Evolutionary conservation across 2,888 invertebrate species (phyloP).

Genomic region (Diploptera punctata): DNA sequence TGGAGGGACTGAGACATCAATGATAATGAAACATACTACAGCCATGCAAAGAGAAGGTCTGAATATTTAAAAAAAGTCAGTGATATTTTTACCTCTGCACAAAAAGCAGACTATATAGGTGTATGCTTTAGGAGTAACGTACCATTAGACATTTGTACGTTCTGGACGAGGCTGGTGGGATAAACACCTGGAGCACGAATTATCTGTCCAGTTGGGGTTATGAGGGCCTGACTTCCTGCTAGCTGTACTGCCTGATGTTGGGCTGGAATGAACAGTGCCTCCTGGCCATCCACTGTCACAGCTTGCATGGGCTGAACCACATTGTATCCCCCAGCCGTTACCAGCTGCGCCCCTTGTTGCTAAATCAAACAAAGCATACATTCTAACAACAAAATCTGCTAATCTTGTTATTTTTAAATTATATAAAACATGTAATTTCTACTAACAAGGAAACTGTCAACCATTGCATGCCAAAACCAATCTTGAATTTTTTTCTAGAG

Average conservation of each 20-base stretch:
- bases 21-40: too few species aligned
- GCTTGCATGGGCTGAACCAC: constrained; percentile 86
- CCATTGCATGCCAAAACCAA: too few species aligned
- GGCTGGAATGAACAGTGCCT: constrained; percentile 89
- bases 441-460: too few species aligned
- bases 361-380: background rate
- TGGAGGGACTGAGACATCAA: too few species aligned
- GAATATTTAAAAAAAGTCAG: too few species aligned
- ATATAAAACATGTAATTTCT: too few species aligned
- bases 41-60: too few species aligned
- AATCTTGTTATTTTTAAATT: too few species aligned
- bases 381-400: constrained; percentile 52
- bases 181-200: constrained; percentile 73
- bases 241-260: constrained; percentile 56
- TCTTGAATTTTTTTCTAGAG: too few species aligned
- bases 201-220: constrained; percentile 70
- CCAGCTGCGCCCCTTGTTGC: constrained; percentile 44
- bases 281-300: constrained; percentile 91
- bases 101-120: too few species aligned
- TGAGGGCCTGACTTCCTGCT: constrained; percentile 57
- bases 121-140: too few species aligned
- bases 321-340: constrained; percentile 58
- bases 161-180: constrained; percentile 74
- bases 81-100: too few species aligned
- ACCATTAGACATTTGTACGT: constrained; percentile 74